A percentile compares a stretch with the other conserved stretches of the same genome.
Conservation (phyloP, 2,888 invertebrate genomes). For the Pelosia muscerda region DNA sequence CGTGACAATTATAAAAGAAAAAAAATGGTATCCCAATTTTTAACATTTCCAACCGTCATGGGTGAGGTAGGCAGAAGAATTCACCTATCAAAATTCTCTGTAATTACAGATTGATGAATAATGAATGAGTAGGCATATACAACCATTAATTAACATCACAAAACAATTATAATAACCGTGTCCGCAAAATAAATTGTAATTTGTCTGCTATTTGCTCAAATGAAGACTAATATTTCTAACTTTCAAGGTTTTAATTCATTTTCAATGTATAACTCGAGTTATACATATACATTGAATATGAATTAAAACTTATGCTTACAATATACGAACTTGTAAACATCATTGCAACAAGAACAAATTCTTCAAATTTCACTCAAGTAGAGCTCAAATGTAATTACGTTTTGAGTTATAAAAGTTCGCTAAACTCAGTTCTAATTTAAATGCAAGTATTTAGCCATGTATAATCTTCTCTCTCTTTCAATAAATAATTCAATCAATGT, state of each 20-base stretch:
- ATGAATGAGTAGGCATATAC: neutral
- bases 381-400: conserved; percentile 15
- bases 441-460: conserved; percentile 3
- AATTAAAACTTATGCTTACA: neutral
- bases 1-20: neutral
- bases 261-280: neutral
- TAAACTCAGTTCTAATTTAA: neutral
- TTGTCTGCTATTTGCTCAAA: neutral
- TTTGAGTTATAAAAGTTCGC: conserved; percentile 4
- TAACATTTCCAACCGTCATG: neutral
- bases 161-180: neutral
- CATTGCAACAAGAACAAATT: conserved; percentile 13
- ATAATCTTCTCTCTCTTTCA: conserved; percentile 23
- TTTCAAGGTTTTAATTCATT: neutral
- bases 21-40: neutral
- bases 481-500: neutral
- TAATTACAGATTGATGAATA: neutral
- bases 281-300: too few species aligned
- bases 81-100: neutral
- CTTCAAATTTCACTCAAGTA: conserved; percentile 24
- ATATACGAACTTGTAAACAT: conserved; percentile 13
- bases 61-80: neutral
- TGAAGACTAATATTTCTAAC: neutral
- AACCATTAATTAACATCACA: neutral
- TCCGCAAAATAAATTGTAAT: neutral